Evolutionary conservation across 2,113 vertebrate genomes (phyloP).

Genomic region (Terrapene triunguis): DNA sequence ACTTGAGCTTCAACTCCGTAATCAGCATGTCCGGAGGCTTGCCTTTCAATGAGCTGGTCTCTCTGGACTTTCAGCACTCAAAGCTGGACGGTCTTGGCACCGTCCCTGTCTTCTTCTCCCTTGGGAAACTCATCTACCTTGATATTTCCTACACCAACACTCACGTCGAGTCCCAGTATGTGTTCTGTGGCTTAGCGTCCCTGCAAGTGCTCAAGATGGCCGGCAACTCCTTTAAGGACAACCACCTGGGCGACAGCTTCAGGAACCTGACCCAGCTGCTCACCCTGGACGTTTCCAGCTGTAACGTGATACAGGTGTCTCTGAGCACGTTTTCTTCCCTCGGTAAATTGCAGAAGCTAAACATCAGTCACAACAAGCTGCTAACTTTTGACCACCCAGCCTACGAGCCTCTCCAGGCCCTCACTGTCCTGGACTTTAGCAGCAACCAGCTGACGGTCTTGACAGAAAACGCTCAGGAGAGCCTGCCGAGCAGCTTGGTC

Average conservation of each 20-base stretch:
- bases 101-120: constrained; percentile 73
- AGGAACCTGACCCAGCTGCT: constrained; percentile 73
- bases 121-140: constrained; percentile 79
- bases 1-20: constrained; percentile 80
- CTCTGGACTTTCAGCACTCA: constrained; percentile 80
- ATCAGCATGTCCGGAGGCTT: constrained; percentile 65
- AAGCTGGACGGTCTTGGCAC: constrained; percentile 37
- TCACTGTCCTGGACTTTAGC: constrained; percentile 77
- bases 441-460: constrained; percentile 74
- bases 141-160: constrained; percentile 82
- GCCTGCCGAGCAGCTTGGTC: constrained; percentile 63
- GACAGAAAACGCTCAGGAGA: constrained; percentile 38
- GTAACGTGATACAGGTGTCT: constrained; percentile 73
- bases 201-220: constrained; percentile 82
- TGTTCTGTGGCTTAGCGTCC: constrained; percentile 76
- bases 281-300: constrained; percentile 80
- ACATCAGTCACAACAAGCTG: constrained; percentile 83
- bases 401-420: constrained; percentile 51
- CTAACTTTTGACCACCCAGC: constrained; percentile 64
- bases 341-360: constrained; percentile 68
- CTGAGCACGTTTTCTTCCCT: constrained; percentile 69
- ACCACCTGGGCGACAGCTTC: constrained; percentile 72
- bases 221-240: constrained; percentile 77
- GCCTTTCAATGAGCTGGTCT: constrained; percentile 64
- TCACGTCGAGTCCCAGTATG: constrained; percentile 57